Evolutionary conservation across 2,888 invertebrate genomes (phyloP).

Genomic region (Machimus atricapillus): DNA sequence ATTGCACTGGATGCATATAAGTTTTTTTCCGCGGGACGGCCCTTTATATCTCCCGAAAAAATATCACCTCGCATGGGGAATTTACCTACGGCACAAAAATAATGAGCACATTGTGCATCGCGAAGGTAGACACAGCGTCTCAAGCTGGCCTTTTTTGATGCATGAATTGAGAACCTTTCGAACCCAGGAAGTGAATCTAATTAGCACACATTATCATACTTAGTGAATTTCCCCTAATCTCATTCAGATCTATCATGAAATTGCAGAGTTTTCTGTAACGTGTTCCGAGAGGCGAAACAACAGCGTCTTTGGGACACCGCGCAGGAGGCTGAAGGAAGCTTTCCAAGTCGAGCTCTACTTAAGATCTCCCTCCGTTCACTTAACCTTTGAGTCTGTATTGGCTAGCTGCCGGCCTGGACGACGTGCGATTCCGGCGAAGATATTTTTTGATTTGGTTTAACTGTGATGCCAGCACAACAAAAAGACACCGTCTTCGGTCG

Average conservation of each 20-base stretch:
- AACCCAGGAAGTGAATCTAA: conserved; percentile 50
- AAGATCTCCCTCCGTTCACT: conserved; percentile 2
- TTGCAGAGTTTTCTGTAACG: conserved; percentile 39
- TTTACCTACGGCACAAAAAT: background rate
- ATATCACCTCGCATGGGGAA: background rate
- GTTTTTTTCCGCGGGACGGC: background rate
- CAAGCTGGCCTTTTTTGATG: background rate
- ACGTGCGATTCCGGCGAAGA: conserved; percentile 24
- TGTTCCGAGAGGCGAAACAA: conserved; percentile 29
- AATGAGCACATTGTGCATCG: background rate
- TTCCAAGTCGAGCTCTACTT: conserved; percentile 2
- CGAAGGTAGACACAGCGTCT: background rate
- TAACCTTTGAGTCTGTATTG: conserved; percentile 9
- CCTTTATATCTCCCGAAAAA: background rate
- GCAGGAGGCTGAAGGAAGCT: background rate
- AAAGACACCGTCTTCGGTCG: conserved; percentile 10
- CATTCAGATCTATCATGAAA: conserved; percentile 46
- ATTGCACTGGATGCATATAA: background rate
- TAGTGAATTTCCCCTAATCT: conserved; percentile 44
- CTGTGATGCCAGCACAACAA: conserved; percentile 32
- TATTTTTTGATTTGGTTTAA: conserved; percentile 40
- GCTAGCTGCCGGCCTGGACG: conserved; percentile 11
- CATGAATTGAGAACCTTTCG: conserved; percentile 33
- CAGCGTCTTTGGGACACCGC: conserved; percentile 30
- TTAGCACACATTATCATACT: conserved; percentile 49